These are phyloP conservation scores for Protonemura montana DNA, from an alignment of 2,888 invertebrate species.

Conservation along the genomic window DNA sequence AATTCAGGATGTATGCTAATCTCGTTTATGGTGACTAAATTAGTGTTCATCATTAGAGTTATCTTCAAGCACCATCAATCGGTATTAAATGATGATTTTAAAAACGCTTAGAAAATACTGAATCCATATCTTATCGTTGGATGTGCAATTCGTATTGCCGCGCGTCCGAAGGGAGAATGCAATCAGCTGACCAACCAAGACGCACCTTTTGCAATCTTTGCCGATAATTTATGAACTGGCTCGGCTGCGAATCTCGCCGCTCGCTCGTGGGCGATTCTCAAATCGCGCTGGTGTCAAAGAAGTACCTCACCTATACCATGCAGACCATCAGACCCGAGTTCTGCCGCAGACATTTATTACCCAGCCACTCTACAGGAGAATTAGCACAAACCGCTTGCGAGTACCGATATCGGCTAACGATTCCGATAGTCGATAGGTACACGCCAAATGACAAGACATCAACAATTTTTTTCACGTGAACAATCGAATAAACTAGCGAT, in stretches of 20 bases:
- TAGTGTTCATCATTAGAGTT: not conserved
- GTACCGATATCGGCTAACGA: not conserved
- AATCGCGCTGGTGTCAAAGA: not conserved
- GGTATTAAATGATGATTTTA: not conserved
- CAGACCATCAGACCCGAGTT: not conserved
- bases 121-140: not conserved
- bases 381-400: not conserved
- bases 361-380: not conserved
- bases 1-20: not conserved
- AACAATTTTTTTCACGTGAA: not conserved
- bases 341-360: not conserved
- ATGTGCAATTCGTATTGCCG: not conserved
- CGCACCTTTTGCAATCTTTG: not conserved
- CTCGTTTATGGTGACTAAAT: not conserved
- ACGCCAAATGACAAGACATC: constrained; percentile 16
- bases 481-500: not conserved
- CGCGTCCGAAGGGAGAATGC: not conserved
- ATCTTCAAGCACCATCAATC: not conserved
- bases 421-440: no score
- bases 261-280: not conserved
- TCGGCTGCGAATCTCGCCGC: not conserved
- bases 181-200: not conserved
- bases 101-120: not conserved
- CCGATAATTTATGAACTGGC: not conserved
- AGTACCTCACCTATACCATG: not conserved